Conservation (phyloP, 2,113 vertebrate species). For the Helogale parvula region DNA sequence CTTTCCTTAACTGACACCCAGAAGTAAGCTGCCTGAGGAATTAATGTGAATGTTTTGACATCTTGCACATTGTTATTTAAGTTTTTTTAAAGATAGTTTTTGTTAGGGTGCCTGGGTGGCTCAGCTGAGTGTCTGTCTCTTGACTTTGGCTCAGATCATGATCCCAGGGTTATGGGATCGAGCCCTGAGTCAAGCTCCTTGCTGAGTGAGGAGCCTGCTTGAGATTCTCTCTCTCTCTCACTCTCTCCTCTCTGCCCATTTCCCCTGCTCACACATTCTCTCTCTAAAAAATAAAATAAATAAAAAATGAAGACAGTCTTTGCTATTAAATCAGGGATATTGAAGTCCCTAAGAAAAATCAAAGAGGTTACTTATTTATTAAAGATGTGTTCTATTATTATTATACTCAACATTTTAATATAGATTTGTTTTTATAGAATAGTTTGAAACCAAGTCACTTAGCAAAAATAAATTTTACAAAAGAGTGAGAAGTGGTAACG, state of each 20-base stretch:
- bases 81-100: neutral
- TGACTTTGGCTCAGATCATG: too few relatives aligned
- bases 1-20: neutral
- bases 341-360: neutral
- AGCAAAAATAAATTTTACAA: conserved; percentile 28
- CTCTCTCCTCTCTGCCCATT: too few relatives aligned
- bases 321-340: neutral
- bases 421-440: neutral
- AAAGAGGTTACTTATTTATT: neutral
- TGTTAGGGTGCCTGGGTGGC: neutral
- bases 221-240: too few relatives aligned
- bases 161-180: too few relatives aligned
- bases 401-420: neutral
- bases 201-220: too few relatives aligned
- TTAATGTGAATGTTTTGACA: neutral
- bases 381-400: neutral
- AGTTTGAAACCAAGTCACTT: neutral
- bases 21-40: neutral
- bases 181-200: too few relatives aligned
- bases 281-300: too few relatives aligned
- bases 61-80: neutral
- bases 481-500: neutral
- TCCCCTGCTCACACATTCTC: too few relatives aligned
- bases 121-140: too few relatives aligned
- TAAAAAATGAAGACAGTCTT: neutral